phyloP scores from a whole-genome alignment of 2,888 invertebrate genomes.

The Orthosia incerta region DNA sequence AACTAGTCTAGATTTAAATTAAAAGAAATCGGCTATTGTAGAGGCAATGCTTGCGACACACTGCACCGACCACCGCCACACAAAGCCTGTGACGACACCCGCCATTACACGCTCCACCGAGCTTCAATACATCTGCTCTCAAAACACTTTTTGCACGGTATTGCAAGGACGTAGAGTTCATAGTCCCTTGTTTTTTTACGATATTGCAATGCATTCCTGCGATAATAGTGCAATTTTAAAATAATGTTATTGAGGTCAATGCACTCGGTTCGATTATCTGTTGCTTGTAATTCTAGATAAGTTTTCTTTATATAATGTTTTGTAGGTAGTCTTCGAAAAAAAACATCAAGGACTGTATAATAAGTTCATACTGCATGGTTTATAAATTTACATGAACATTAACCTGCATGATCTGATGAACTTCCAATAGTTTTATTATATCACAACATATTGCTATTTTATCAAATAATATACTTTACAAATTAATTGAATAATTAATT shows the following conservation, averaged over 20 bases:
- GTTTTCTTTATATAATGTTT: conserved; percentile 1
- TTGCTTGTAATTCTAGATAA: conserved; percentile 5
- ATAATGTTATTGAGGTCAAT: conserved; percentile 59
- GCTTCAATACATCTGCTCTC: conserved; percentile 49
- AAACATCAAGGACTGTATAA: not conserved
- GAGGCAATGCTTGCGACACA: conserved; percentile 58
- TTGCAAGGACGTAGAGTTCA: conserved; percentile 69
- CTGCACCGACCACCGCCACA: conserved; percentile 39
- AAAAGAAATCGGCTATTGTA: conserved; percentile 53
- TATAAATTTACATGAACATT: not conserved
- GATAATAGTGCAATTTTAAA: conserved; percentile 57
- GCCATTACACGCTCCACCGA: conserved; percentile 75
- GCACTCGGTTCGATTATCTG: conserved; percentile 37
- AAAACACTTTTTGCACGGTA: conserved; percentile 59
- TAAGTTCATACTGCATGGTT: not conserved
- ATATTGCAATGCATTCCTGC: conserved; percentile 51
- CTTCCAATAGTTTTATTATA: not conserved
- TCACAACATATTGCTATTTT: not conserved
- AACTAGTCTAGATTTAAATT: conserved; percentile 56
- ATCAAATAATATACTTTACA: not conserved
- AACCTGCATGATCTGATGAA: not conserved
- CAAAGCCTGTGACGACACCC: conserved; percentile 64
- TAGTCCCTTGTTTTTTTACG: conserved; percentile 62
- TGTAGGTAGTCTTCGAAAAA: not conserved
- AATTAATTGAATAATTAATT: no score